phyloP scores from a whole-genome alignment of 2,888 invertebrate genomes.

The Ichneumoninae sp. region DNA sequence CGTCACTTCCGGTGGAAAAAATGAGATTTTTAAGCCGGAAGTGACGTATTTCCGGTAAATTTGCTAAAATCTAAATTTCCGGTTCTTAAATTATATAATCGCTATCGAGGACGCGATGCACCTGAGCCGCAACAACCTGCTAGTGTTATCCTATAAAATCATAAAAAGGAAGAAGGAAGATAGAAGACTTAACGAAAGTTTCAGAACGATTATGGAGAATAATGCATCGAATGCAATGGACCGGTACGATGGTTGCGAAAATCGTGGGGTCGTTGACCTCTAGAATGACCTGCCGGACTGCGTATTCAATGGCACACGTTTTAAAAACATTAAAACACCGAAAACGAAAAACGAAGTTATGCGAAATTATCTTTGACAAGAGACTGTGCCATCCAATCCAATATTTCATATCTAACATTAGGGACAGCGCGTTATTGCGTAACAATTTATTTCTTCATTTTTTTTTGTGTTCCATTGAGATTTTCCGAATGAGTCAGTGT shows the following conservation, averaged over 20 bases:
- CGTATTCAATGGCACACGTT: not conserved
- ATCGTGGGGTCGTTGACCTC: not conserved
- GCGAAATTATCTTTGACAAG: too few species aligned
- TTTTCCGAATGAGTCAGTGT: not conserved
- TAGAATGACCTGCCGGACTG: not conserved
- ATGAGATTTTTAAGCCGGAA: too few species aligned
- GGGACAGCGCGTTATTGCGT: not conserved
- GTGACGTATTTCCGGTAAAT: too few species aligned
- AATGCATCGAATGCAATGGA: too few species aligned
- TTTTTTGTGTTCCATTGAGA: not conserved
- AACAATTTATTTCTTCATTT: not conserved
- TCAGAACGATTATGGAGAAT: too few species aligned
- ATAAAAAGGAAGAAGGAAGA: not conserved
- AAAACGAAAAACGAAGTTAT: not conserved
- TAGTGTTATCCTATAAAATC: not conserved
- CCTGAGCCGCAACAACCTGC: too few species aligned
- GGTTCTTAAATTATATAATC: too few species aligned
- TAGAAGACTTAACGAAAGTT: too few species aligned
- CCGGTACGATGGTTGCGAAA: too few species aligned
- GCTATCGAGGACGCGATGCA: too few species aligned
- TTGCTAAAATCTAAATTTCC: too few species aligned
- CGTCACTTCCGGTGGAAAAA: too few species aligned
- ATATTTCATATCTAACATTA: not conserved
- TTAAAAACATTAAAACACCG: not conserved
- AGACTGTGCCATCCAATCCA: not conserved